Base-by-base conservation (phyloP, 2,113 vertebrate genomes). In the Corydoras maculifer region DNA sequence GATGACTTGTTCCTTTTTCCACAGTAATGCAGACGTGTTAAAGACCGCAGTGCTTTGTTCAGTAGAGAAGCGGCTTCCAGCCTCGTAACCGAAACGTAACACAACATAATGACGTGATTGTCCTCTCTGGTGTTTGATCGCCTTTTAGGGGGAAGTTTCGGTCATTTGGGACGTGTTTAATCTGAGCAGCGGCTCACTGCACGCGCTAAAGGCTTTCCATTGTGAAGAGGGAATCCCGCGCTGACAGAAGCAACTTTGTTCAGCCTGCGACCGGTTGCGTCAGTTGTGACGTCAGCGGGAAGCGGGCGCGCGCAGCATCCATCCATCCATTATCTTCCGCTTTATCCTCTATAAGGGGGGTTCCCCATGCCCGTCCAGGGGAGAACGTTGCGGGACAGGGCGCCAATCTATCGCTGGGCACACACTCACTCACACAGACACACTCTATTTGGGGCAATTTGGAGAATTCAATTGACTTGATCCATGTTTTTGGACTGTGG, bases 211-310 rank as follows among this genome's bases (percentile, higher is more conserved):
- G 77, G 62, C 58, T 70, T 66, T 72, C 58, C 49, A 80, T 75
- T 75, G 78, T 75, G 67, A 49, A 15, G 48, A 80, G 78, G 75
- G 78, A 75, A 75, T 77, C 78, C 78, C 78, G 18, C 35, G 57
- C 65, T 66, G 70, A 80, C 75, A 80, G 75, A 73, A 73, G 70
- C 66, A 53, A 77, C 76, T 69, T 80, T 80, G 78, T 80, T 70
- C 61, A 58, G 15, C 29, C 18, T 13, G 81, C 74, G 78, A 81
- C 80, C 80, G 85, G 85, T 65, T 81, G 85, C 88, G 87, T 89
- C 87, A 87, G 78, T 72, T 49, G 54, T 74, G 76, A 81, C 84
- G 85, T 85, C 87, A 85, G 80, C 81, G 65, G 57, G n/a, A 72
- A 77, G 54, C 54, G 1, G 2, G 54, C 13, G 13, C 3, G 51